A percentile compares a stretch with the other conserved stretches of the same genome.
phyloP scores from a whole-genome alignment of 2,113 vertebrate genomes.

The Rhadina sibilatrix region DNA sequence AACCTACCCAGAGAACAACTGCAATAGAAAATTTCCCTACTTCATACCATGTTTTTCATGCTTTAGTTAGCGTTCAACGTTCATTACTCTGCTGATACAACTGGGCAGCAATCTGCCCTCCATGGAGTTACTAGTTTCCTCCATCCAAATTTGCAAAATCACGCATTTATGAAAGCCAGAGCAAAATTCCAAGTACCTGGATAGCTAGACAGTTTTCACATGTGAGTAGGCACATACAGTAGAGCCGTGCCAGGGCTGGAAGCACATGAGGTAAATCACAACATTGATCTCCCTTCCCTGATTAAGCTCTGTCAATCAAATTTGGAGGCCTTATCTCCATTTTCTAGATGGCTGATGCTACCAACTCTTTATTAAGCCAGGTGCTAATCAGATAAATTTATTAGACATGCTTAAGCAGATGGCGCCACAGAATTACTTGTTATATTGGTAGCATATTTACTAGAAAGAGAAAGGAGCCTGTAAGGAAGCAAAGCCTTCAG shows the following conservation, averaged over 20 bases:
- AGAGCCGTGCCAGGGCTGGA: not conserved
- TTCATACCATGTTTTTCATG: not conserved
- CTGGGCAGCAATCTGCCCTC: not conserved
- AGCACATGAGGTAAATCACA: not conserved
- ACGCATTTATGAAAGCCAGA: not conserved
- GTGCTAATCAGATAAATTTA: not conserved
- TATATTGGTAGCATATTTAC: not conserved
- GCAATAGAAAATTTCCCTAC: not conserved
- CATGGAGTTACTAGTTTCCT: not conserved
- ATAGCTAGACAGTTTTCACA: not conserved
- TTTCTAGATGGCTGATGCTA: not conserved
- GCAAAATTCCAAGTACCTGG: not conserved
- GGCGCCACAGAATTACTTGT: not conserved
- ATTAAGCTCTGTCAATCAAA: not conserved
- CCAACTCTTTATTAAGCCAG: not conserved
- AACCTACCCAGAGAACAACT: not conserved
- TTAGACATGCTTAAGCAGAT: not conserved
- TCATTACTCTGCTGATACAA: not conserved
- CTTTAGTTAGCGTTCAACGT: accelerated
- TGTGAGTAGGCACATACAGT: accelerated
- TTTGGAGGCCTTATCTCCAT: not conserved
- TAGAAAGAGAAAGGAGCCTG: not conserved
- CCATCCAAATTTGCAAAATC: not conserved
- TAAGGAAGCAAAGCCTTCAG: not conserved
- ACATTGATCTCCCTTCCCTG: not conserved